Evolutionary conservation across 2,797 vertebrate species (phyloP), one percentile per base, ranked within the genome.

Genomic region (Danionella dracula): DNA sequence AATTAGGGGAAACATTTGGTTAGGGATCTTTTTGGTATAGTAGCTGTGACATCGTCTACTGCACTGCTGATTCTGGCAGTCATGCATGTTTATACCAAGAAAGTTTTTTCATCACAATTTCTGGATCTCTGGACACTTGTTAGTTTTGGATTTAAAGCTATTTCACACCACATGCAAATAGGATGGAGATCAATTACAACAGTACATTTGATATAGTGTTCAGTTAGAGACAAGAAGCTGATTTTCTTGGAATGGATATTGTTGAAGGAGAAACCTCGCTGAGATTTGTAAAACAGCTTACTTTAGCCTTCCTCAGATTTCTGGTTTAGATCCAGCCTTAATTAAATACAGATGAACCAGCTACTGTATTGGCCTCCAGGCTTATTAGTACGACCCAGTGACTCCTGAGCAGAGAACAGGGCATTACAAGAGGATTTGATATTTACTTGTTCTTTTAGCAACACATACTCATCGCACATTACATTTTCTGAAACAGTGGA

Each of bases 1-100:
- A 75, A 42, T 13, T 53, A 56, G 64, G 78, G 73, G 71, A 73
- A 75, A 59, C 45, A 44, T 66, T 72, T 61, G 63, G 70, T 50
- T 53, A 57, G 48, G 42, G 61, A 15, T 35, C 19, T 31, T 62
- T 54, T 20, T 63, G 40, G 34, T 32, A 67, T 21, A 76, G 27
- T 40, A 54, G n/a, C n/a, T n/a, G n/a, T n/a, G 29, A 48, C 17
- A 42, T 23, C 65, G 8, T 31, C 57, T 58, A 34, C 4, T 37
- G 59, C 4, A 46, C 23, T 46, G 9, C 34, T 40, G 46, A 51
- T 23, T 48, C 34, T 53, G 46, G n/a, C n/a, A n/a, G n/a, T n/a
- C n/a, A n/a, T n/a, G n/a, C n/a, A n/a, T n/a, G n/a, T n/a, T n/a
- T n/a, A n/a, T 42, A 21, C 32, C 17, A 42, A n/a, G n/a, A n/a